Conservation (phyloP, 2,797 vertebrate species). For the Falco cherrug region DNA sequence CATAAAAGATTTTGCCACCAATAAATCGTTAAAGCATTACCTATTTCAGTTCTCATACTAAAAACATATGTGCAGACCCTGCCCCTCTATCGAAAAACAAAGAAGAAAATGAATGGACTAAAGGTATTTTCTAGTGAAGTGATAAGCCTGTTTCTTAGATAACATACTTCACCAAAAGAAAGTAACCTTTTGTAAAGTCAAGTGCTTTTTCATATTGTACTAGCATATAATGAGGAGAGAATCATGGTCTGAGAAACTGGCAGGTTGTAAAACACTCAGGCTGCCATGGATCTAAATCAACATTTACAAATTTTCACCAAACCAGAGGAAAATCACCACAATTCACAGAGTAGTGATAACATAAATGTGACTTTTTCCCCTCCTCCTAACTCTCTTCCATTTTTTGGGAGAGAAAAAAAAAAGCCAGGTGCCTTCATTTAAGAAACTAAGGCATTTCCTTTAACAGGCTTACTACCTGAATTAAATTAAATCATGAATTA, state of each 20-base stretch:
- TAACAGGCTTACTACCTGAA: neutral
- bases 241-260: neutral
- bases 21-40: neutral
- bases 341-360: neutral
- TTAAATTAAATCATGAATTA: neutral
- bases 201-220: neutral
- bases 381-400: neutral
- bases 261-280: neutral
- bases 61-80: neutral
- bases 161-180: neutral
- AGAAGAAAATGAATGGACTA: neutral
- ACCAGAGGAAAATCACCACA: neutral
- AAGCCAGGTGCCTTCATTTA: neutral
- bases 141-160: neutral
- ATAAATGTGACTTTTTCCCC: neutral
- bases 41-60: neutral
- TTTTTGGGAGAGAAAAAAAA: neutral
- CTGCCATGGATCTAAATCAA: neutral
- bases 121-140: neutral
- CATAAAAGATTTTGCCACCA: neutral
- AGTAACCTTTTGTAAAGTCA: neutral
- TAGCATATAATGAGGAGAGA: neutral
- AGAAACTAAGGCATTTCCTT: neutral
- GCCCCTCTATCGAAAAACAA: neutral
- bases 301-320: neutral